Base-by-base conservation (phyloP, 30 jellyfish, hydroid and myxozoan species). In the Catostylus mosaicus region DNA sequence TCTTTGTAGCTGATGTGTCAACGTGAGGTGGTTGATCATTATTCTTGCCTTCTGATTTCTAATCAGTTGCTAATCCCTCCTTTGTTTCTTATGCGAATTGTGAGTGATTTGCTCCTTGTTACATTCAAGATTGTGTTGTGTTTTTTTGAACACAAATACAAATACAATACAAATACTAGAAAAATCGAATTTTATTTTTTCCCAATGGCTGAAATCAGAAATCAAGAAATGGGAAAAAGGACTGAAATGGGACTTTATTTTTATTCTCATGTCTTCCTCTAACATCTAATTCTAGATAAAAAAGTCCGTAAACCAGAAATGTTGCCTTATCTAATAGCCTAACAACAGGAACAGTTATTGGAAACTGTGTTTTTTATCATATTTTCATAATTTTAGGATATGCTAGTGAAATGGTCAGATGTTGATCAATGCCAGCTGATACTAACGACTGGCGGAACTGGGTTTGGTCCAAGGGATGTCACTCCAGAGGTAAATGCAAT, bases 381-480 rank as follows among this genome's bases (percentile, higher is more conserved):
- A 16, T 16, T 3, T 2, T 20, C 48, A 23, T 56, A 34, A 36
- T 10, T 45, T 36, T 61, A 93, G 98, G 73, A 75, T 26, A 35
- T 65, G 16, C 92, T 88, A 10, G 27, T 73, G 37, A 74, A 88
- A 36, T 94, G 99, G 99, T 29, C 87, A 12, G 99, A 94, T 62
- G 82, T 23, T 37, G 96, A 88, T 26, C 66, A 88, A 38, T 74
- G 97, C 78, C 81, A 75, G 35, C 80, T 95, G 63, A 83, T 95
- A 12, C 75, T 95, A 14, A 95, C 99, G 35, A 90, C 98, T 1
- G 99, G 99, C 20, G 99, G 99, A 26, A 95, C 99, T 46, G 99
- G 99, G 11, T 95, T 95, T 60, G 90, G 96, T n/a, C 67, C 92
- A 36, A 66, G 97, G 51, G 99, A 95, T 90, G 99, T 95, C 71